These are phyloP conservation scores for Drosophila borealis DNA, from an alignment of 2,888 invertebrate species.

Conservation along the genomic window DNA sequence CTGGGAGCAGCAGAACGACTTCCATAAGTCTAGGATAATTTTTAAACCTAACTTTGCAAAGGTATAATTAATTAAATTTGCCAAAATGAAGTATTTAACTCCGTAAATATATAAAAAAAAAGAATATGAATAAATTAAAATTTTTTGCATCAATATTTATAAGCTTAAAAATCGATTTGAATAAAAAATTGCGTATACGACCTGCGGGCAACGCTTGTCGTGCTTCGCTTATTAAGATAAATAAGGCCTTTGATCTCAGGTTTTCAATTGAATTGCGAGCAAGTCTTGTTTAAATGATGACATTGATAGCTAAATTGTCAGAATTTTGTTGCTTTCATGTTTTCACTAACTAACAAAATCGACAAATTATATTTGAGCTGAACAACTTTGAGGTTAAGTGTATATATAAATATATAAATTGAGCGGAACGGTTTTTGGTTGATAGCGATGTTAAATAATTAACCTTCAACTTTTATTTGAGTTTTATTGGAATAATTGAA, in stretches of 20 bases:
- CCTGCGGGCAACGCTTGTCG: not conserved
- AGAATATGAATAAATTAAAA: not conserved
- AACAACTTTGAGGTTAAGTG: no score
- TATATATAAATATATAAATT: no score
- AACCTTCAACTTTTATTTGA: no score
- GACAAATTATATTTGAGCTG: not conserved
- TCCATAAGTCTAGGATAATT: no score
- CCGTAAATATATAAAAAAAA: no score
- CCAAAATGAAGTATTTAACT: not conserved
- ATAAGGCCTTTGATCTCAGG: conserved; percentile 11
- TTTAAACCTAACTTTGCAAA: no score
- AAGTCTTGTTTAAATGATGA: not conserved
- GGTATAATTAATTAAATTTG: not conserved
- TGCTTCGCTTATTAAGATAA: conserved; percentile 1
- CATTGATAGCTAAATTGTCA: not conserved
- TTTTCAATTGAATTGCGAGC: not conserved
- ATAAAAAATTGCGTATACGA: conserved; percentile 6
- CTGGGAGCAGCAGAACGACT: no score
- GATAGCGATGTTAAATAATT: no score
- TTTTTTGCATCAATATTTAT: not conserved
- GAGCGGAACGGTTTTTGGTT: no score
- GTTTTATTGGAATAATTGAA: no score
- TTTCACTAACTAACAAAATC: not conserved
- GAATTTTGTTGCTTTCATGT: not conserved
- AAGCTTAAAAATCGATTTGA: not conserved